Evolutionary conservation across 2,797 vertebrate species (phyloP).

Genomic region (Gephyroberyx darwinii): DNA sequence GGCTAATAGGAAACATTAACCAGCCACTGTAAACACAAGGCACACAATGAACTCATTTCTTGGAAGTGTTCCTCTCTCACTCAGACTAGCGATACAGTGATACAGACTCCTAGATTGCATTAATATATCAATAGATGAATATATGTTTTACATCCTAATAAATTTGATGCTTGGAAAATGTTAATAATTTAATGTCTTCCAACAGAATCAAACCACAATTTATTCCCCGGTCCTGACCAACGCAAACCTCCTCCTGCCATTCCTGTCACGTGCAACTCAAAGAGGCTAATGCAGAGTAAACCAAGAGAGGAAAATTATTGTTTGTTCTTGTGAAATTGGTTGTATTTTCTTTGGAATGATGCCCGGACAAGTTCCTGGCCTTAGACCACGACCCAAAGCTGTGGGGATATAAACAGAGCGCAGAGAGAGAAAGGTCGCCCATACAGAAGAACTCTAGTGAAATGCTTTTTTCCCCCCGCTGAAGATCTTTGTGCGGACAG

Average conservation of each 20-base stretch:
- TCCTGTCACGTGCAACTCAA: constrained; percentile 25
- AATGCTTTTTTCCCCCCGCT: constrained; percentile 16
- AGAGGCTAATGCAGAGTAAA: constrained; percentile 53
- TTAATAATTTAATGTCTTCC: constrained; percentile 8
- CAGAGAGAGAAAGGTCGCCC: constrained; percentile 31
- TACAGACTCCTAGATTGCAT: neutral
- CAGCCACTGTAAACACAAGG: constrained; percentile 28
- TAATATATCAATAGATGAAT: neutral
- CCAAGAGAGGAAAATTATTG: constrained; percentile 48
- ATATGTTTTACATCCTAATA: constrained; percentile 27
- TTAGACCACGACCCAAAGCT: constrained; percentile 26
- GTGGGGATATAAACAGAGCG: constrained; percentile 19
- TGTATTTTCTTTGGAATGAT: constrained; percentile 49
- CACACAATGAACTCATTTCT: constrained; percentile 45
- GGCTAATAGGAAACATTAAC: constrained; percentile 47
- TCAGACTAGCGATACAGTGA: neutral
- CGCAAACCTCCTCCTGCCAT: constrained; percentile 6
- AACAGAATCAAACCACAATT: constrained; percentile 11
- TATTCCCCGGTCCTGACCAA: neutral
- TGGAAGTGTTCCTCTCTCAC: constrained; percentile 11
- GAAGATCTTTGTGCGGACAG: constrained; percentile 45
- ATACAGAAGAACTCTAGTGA: constrained; percentile 22
- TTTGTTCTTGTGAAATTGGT: constrained; percentile 65
- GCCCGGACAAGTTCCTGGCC: constrained; percentile 54
- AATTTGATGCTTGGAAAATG: constrained; percentile 20